Evolutionary conservation across 2,888 invertebrate genomes (phyloP), one percentile per base, ranked within the genome.

Genomic region (Napeogenes inachia): DNA sequence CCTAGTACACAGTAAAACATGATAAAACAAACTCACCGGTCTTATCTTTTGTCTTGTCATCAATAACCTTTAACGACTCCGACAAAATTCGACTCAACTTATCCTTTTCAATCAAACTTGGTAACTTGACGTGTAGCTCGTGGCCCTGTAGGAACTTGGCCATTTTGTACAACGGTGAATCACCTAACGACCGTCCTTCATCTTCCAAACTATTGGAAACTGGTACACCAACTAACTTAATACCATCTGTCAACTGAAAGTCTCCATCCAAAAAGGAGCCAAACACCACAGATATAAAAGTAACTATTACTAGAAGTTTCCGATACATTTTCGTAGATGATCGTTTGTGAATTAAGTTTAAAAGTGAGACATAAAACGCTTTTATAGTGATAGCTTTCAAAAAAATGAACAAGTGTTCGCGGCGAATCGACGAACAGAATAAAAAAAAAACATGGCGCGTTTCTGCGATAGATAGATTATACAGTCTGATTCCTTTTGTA

Each of bases 101-200:
- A 30, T 92, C 92, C 69, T 92, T 92, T 8, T 94, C 94, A 64
- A 95, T 88, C 67, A 96, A 80, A 75, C 93, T 94, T 0, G 93
- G 93, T 60, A 96, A 81, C 73, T 93, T 94, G 63, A 96, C 93
- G 74, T 94, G 92, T 13, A 96, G 77, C 76, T 96, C 96, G 69
- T 95, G 94, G 2, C 92, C 93, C 74, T 93, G 92, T 3, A 96
- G 80, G 71, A 95, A 95, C 72, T 92, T 92, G 13, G 94, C 92
- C 73, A 95, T 83, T 10, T 92, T 84, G 6, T 91, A 93, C 60
- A 94, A 69, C 0, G 92, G 77, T 0, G 92, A 87, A 50, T 92
- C 91, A 47, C 89, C 92, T 56, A 84, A 78, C 61, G 85, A 80
- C 68, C 91, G 71, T 54, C 91, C 80, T 77, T 78, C 93, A 80